Percentiles rank a stretch among this genome's conserved stretches.
Conservation (phyloP, 2,888 invertebrate species). For the Drosophila melanosoma region DNA sequence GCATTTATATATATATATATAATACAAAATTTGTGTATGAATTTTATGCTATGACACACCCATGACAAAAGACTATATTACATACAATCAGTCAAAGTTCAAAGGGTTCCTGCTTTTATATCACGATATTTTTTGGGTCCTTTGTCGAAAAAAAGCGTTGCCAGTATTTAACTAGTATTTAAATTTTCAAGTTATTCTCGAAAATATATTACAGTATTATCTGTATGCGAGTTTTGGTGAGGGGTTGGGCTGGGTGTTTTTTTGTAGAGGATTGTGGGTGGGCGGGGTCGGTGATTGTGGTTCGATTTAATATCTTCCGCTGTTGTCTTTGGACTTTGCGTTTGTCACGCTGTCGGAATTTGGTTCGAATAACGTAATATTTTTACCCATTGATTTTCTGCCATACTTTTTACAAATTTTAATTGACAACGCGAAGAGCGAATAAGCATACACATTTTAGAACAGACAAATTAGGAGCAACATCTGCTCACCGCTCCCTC, state of each 20-base stretch:
- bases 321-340: slow-evolving; percentile 29
- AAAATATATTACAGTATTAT: slow-evolving; percentile 18
- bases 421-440: not conserved
- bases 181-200: not conserved
- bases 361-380: slow-evolving; percentile 23
- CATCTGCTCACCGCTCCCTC: not conserved
- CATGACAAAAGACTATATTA: slow-evolving; percentile 2
- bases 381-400: slow-evolving; percentile 45
- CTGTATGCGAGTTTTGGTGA: slow-evolving; percentile 11
- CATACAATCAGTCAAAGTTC: slow-evolving; percentile 2
- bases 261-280: not conserved
- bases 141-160: not conserved
- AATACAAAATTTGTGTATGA: not conserved
- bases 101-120: slow-evolving; percentile 2
- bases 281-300: not conserved
- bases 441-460: not conserved
- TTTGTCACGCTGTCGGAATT: slow-evolving; percentile 38
- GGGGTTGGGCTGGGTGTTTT: not conserved
- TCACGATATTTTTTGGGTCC: slow-evolving; percentile 5
- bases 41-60: slow-evolving; percentile 22
- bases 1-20: slow-evolving; percentile 4
- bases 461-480: not conserved
- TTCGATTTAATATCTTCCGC: slow-evolving; percentile 12
- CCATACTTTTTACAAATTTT: not conserved
- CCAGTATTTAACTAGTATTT: not conserved